Evolutionary conservation across 2,888 invertebrate species (phyloP).

Genomic region (Toxonevra muliebris): DNA sequence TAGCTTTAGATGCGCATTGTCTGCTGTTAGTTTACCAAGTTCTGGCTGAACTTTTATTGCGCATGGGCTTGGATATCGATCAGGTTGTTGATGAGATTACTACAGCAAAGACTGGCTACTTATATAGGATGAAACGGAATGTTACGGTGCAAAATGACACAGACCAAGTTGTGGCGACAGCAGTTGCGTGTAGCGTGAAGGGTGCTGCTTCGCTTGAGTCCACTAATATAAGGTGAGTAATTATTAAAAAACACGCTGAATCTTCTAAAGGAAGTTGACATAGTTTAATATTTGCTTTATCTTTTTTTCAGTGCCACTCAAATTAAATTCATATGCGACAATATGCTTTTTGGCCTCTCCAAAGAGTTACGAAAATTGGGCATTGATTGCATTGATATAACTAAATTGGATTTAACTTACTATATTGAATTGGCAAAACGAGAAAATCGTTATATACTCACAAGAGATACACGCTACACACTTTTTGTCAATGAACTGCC

Average conservation of each 20-base stretch:
- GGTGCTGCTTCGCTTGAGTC: neutral
- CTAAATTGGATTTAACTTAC: constrained; percentile 30
- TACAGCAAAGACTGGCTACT: constrained; percentile 41
- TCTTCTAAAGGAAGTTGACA: too few relatives aligned
- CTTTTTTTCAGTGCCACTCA: constrained; percentile 29
- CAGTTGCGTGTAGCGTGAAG: neutral
- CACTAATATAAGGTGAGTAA: constrained; percentile 5
- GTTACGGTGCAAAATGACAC: constrained; percentile 7
- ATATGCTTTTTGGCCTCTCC: constrained; percentile 39
- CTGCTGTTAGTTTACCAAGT: constrained; percentile 81
- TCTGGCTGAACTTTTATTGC: constrained; percentile 61
- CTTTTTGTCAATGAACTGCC: constrained; percentile 36
- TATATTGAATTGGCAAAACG: constrained; percentile 41
- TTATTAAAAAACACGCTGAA: too few relatives aligned
- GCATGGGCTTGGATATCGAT: constrained; percentile 57
- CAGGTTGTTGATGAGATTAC: constrained; percentile 43
- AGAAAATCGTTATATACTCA: constrained; percentile 41
- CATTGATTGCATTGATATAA: constrained; percentile 41
- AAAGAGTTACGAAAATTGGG: constrained; percentile 45
- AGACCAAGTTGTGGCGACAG: constrained; percentile 13
- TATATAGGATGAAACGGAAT: constrained; percentile 37
- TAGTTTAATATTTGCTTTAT: neutral
- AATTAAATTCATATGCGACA: constrained; percentile 43
- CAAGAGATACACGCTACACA: constrained; percentile 40
- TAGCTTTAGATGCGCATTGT: constrained; percentile 88